These are phyloP conservation scores for Leptinotarsa tumamoca DNA, from an alignment of 2,888 invertebrate species.

Conservation along the genomic window DNA sequence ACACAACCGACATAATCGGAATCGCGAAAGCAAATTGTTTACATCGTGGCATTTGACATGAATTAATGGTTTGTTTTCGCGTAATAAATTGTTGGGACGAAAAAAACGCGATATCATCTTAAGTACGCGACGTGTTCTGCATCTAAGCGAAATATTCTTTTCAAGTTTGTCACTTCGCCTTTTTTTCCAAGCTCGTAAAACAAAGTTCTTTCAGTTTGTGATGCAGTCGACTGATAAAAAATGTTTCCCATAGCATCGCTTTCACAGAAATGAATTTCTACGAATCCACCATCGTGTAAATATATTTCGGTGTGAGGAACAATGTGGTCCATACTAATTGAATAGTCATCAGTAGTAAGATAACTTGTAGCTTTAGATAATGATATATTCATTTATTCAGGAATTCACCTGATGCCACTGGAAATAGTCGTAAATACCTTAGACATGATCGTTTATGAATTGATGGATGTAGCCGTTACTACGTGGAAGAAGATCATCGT, in stretches of 20 bases:
- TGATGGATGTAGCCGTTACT: too few relatives aligned
- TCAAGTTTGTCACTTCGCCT: neutral
- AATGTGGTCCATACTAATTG: neutral
- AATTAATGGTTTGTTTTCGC: slow-evolving; percentile 17
- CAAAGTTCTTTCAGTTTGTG: neutral
- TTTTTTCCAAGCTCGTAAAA: slow-evolving; percentile 2
- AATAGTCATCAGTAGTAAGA: too few relatives aligned
- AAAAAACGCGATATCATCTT: slow-evolving; percentile 8
- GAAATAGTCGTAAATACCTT: too few relatives aligned
- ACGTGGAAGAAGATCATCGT: too few relatives aligned
- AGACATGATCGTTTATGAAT: too few relatives aligned
- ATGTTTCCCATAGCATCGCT: neutral
- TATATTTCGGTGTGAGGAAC: neutral
- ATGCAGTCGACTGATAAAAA: neutral
- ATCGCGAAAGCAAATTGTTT: slow-evolving; percentile 5
- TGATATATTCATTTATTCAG: too few relatives aligned
- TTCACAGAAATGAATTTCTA: neutral
- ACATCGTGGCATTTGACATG: neutral
- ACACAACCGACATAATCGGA: neutral
- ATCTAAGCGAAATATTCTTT: slow-evolving; percentile 2
- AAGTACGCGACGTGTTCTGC: slow-evolving; percentile 11
- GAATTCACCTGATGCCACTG: too few relatives aligned
- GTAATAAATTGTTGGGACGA: slow-evolving; percentile 14
- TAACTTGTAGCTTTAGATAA: too few relatives aligned
- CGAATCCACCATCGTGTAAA: neutral